Evolutionary conservation across 2,888 invertebrate species (phyloP).

Genomic region (Eustalomyia histrio): DNA sequence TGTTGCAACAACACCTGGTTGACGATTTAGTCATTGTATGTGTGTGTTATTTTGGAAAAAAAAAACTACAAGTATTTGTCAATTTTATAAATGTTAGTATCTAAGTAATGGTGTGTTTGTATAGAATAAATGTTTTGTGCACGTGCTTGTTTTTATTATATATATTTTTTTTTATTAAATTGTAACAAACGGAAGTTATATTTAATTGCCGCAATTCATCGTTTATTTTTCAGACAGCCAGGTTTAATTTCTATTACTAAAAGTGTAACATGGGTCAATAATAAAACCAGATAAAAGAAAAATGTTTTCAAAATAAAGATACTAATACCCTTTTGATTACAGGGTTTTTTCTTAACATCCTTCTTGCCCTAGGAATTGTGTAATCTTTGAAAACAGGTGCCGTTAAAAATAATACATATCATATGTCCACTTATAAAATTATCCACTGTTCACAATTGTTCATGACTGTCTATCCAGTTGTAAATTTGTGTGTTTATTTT

Average conservation of each 20-base stretch:
- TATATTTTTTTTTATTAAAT: slow-evolving; percentile 11
- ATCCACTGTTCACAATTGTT: neutral
- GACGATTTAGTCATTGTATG: slow-evolving; percentile 38
- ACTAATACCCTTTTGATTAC: too few species aligned
- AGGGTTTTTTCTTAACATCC: too few species aligned
- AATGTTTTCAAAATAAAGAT: too few species aligned
- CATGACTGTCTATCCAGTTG: neutral
- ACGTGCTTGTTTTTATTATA: slow-evolving; percentile 5
- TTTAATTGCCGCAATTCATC: slow-evolving; percentile 46
- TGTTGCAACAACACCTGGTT: slow-evolving; percentile 39
- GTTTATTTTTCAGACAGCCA: slow-evolving; percentile 27
- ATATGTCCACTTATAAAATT: neutral
- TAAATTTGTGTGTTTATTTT: slow-evolving; percentile 31
- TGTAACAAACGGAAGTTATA: slow-evolving; percentile 34
- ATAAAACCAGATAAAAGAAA: too few species aligned
- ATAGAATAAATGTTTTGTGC: neutral
- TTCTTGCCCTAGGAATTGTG: too few species aligned
- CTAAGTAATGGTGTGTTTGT: neutral
- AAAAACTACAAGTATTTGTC: slow-evolving; percentile 3
- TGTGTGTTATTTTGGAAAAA: neutral
- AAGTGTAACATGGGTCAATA: neutral
- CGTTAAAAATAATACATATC: too few species aligned
- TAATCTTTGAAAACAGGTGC: too few species aligned
- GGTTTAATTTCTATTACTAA: slow-evolving; percentile 14
- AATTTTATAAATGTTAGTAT: slow-evolving; percentile 4